Evolutionary conservation across 2,797 vertebrate species (phyloP).

Genomic region (Microchirus variegatus): DNA sequence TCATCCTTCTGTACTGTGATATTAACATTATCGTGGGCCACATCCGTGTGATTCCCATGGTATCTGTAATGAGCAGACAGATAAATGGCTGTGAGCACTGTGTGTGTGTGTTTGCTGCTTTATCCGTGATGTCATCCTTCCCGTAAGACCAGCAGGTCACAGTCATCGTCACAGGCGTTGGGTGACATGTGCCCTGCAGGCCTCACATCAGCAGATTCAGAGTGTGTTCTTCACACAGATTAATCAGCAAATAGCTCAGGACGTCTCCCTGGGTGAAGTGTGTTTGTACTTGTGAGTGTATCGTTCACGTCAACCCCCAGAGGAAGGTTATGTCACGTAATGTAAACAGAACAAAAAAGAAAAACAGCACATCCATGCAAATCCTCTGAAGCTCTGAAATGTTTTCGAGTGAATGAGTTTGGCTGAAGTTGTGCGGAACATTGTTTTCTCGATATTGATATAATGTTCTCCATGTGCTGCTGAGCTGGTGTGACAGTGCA

Average conservation of each 20-base stretch:
- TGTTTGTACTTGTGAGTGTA: background rate
- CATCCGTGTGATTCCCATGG: too few species aligned
- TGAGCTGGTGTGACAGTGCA: conserved; percentile 33
- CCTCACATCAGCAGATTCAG: conserved; percentile 47
- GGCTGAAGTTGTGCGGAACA: background rate
- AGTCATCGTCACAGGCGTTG: conserved; percentile 41
- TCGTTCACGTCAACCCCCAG: conserved; percentile 3
- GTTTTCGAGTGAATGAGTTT: background rate
- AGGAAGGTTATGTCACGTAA: conserved; percentile 14
- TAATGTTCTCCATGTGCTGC: conserved; percentile 50
- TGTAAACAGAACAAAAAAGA: background rate
- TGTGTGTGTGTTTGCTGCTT: background rate
- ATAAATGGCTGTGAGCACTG: background rate
- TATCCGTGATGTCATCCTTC: conserved; percentile 22
- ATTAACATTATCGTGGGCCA: too few species aligned
- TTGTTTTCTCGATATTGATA: conserved; percentile 3
- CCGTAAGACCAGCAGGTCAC: conserved; percentile 32
- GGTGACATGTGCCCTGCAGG: conserved; percentile 45
- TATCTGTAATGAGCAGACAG: too few species aligned
- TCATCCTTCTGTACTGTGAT: too few species aligned
- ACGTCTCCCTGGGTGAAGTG: conserved; percentile 3
- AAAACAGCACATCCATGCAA: background rate
- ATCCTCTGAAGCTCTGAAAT: background rate
- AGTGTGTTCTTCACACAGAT: conserved; percentile 33
- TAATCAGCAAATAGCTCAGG: conserved; percentile 28